Conservation (phyloP, 2,888 invertebrate species). For the Mellilla xanthometata region DNA sequence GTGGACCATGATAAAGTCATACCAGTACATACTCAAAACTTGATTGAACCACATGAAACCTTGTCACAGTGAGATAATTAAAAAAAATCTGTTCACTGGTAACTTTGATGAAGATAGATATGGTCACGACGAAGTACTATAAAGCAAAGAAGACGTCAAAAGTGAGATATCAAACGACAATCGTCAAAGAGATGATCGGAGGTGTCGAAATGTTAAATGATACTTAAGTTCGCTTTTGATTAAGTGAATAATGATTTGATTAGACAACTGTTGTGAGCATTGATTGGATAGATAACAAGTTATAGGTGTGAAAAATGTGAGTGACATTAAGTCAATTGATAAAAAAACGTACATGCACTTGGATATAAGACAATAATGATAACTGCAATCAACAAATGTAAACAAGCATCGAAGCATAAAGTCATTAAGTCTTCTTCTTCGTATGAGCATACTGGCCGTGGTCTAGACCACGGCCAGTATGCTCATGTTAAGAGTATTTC, state of each 20-base stretch:
- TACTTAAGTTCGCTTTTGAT: slow-evolving; percentile 28
- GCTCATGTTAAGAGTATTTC: too few relatives aligned
- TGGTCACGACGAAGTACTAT: slow-evolving; percentile 5
- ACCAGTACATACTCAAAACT: background rate
- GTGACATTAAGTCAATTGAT: too few relatives aligned
- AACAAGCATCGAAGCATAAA: too few relatives aligned
- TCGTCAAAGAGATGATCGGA: slow-evolving; percentile 27
- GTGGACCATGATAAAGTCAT: slow-evolving; percentile 29
- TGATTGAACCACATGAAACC: background rate
- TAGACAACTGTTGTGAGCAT: slow-evolving; percentile 29
- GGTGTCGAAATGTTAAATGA: slow-evolving; percentile 35
- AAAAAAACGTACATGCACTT: too few relatives aligned
- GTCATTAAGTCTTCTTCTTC: too few relatives aligned
- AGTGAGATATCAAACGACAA: slow-evolving; percentile 28
- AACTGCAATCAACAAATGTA: too few relatives aligned
- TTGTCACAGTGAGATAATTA: background rate
- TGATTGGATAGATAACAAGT: slow-evolving; percentile 18
- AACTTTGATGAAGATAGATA: background rate
- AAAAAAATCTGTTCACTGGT: background rate
- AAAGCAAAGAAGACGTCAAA: slow-evolving; percentile 12
- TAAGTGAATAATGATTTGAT: slow-evolving; percentile 30
- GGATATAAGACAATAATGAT: too few relatives aligned
- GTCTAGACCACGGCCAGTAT: too few relatives aligned
- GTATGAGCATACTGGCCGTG: too few relatives aligned
- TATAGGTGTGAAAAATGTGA: background rate